Percentiles rank a stretch among this genome's conserved stretches.
These are phyloP conservation scores for Cephus sareptanus DNA, from an alignment of 2,888 invertebrate genomes.

Conservation along the genomic window DNA sequence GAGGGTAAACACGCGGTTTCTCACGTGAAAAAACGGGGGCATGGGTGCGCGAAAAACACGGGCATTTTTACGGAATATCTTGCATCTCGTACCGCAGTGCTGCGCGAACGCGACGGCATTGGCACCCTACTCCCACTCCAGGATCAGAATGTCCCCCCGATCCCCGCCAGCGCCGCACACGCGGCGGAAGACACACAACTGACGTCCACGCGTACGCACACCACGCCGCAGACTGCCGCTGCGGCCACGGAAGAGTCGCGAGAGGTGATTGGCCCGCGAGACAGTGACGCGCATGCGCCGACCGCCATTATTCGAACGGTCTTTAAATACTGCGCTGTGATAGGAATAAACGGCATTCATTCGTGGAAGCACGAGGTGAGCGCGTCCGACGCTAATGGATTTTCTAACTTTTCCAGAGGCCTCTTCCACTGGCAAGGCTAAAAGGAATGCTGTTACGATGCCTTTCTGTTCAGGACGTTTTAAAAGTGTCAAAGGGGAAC, in stretches of 20 bases:
- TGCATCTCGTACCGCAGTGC: constrained; percentile 44
- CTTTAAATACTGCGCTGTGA: neutral
- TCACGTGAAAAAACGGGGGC: constrained; percentile 43
- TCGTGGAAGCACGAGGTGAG: neutral
- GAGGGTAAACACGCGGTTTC: constrained; percentile 18
- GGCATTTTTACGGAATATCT: constrained; percentile 49
- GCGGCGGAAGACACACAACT: neutral
- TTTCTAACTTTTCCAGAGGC: neutral
- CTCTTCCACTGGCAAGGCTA: neutral
- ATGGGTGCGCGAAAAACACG: constrained; percentile 42
- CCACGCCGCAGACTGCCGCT: neutral
- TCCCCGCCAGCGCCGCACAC: neutral
- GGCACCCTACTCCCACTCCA: neutral
- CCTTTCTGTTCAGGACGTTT: neutral
- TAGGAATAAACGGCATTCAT: neutral
- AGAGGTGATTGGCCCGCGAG: neutral
- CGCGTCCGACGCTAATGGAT: neutral
- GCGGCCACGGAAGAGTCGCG: neutral
- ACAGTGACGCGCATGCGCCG: neutral
- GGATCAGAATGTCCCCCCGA: neutral
- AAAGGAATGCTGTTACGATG: neutral
- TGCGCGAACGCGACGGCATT: constrained; percentile 3
- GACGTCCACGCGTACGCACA: neutral
- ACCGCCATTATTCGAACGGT: neutral
- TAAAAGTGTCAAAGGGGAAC: neutral